These are phyloP conservation scores for Caenorhabditis briggsae DNA, from an alignment of 1,140 invertebrate genomes.

Conservation along the genomic window DNA sequence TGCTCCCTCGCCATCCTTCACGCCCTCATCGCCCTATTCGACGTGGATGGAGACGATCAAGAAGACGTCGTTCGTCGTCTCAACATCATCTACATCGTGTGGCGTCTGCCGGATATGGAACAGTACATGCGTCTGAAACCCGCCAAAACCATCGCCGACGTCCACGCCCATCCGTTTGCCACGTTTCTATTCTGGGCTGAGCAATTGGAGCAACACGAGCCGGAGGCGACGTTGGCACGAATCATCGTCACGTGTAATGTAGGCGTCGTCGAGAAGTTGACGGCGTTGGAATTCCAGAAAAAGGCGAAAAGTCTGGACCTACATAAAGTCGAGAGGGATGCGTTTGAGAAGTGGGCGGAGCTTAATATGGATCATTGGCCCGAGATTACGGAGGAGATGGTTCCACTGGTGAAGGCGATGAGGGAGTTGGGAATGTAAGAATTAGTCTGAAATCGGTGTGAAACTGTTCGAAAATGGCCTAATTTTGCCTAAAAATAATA, in stretches of 20 bases:
- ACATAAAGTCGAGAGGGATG: background rate
- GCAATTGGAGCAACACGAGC: background rate
- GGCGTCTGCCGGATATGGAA: background rate
- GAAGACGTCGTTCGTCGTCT: conserved; percentile 1
- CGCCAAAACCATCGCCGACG: background rate
- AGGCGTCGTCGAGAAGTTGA: background rate
- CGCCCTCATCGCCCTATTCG: background rate
- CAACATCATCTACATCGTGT: conserved; percentile 28
- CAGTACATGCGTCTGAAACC: conserved; percentile 14
- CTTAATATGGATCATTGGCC: conserved; percentile 41
- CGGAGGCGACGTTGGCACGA: background rate
- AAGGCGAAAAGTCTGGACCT: conserved; percentile 4
- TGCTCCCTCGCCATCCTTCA: conserved; percentile 20
- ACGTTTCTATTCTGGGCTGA: conserved; percentile 27
- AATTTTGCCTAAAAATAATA: too few species aligned
- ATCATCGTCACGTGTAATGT: conserved; percentile 31
- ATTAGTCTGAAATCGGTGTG: background rate
- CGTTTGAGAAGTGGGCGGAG: background rate
- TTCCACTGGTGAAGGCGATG: conserved; percentile 13
- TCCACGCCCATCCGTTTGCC: background rate
- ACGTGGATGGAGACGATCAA: background rate
- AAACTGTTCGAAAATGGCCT: background rate
- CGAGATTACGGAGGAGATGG: background rate
- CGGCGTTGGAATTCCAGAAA: conserved; percentile 18
- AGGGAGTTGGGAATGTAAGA: conserved; percentile 17